Conservation (phyloP, 92 coral and sea anemone species). For the Phymanthus crucifer region DNA sequence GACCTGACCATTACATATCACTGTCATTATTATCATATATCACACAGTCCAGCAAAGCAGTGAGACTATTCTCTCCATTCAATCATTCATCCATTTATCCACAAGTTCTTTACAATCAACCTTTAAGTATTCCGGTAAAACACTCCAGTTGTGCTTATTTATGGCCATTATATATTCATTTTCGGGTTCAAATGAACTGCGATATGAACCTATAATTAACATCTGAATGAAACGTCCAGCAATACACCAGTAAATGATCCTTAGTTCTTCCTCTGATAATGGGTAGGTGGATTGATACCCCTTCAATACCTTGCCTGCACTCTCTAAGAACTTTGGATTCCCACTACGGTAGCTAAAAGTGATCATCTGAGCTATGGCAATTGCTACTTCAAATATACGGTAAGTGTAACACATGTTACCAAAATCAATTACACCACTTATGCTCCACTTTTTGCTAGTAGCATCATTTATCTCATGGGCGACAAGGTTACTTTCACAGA, state of each 20-base stretch:
- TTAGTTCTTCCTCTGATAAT: conserved; percentile 33
- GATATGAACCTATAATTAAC: conserved; percentile 35
- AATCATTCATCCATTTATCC: conserved; percentile 3
- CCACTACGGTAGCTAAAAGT: conserved; percentile 17
- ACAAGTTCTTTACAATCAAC: not conserved
- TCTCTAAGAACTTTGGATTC: conserved; percentile 10
- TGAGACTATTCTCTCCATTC: not conserved
- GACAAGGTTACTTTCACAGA: conserved; percentile 54
- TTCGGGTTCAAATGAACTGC: conserved; percentile 54
- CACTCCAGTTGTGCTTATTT: conserved; percentile 1
- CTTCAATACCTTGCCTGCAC: conserved; percentile 32
- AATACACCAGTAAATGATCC: conserved; percentile 51
- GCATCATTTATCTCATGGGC: not conserved
- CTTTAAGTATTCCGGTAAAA: conserved; percentile 9
- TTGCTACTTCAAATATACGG: conserved; percentile 70
- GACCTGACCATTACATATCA: no score
- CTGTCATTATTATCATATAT: no score
- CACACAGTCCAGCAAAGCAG: no score
- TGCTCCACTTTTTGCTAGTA: not conserved
- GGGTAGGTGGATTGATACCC: conserved; percentile 59
- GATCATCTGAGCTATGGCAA: conserved; percentile 55
- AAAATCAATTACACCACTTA: conserved; percentile 54
- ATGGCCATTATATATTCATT: conserved; percentile 41
- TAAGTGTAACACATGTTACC: conserved; percentile 59
- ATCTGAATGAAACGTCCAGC: conserved; percentile 61